Evolutionary conservation across 2,113 vertebrate genomes (phyloP).

Genomic region (Oryzias celebensis): DNA sequence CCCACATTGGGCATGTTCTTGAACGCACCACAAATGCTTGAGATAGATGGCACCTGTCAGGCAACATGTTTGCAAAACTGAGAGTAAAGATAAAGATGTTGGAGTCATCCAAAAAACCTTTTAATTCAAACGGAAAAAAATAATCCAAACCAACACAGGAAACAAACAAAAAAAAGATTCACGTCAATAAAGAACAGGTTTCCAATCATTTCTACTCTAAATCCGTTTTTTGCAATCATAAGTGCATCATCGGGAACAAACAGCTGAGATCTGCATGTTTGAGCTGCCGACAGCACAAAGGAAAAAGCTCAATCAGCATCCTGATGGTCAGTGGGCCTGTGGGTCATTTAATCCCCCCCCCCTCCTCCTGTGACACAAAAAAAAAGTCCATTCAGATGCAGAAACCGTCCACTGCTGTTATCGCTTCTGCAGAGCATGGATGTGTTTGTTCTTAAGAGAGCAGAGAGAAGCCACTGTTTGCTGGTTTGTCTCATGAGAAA

Average conservation of each 20-base stretch:
- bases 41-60: no score
- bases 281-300: conserved; percentile 62
- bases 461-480: conserved; percentile 35
- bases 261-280: conserved; percentile 42
- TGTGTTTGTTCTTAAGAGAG: conserved; percentile 43
- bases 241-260: conserved; percentile 21
- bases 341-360: conserved; percentile 69
- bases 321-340: conserved; percentile 48
- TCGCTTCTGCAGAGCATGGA: conserved; percentile 49
- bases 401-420: conserved; percentile 50
- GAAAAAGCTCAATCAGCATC: conserved; percentile 76
- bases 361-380: conserved; percentile 20
- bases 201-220: no score
- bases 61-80: no score
- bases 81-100: no score
- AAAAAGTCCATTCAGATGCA: conserved; percentile 62
- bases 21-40: no score
- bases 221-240: neutral
- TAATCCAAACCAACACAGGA: no score
- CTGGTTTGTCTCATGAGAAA: conserved; percentile 40
- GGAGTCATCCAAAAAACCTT: no score
- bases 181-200: no score
- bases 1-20: no score
- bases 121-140: no score
- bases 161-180: no score